These are phyloP conservation scores for Acanthacorydalis orientalis DNA, from an alignment of 2,888 invertebrate species.

Conservation along the genomic window DNA sequence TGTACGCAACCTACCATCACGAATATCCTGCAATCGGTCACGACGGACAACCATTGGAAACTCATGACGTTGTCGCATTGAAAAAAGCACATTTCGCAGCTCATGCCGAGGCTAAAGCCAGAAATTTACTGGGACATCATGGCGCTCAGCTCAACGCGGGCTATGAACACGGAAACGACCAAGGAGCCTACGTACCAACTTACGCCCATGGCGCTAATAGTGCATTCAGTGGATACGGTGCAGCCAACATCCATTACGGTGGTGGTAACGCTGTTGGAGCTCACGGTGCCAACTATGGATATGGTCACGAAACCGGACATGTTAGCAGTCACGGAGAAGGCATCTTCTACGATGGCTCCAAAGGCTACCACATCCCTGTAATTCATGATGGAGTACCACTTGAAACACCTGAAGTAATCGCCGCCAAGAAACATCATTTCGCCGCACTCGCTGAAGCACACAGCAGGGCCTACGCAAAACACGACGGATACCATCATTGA, in stretches of 20 bases:
- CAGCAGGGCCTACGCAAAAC: not conserved
- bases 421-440: constrained; percentile 6
- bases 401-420: constrained; percentile 9
- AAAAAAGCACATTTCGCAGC: constrained; percentile 7
- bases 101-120: constrained; percentile 2
- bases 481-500: too few relatives aligned
- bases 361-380: constrained; percentile 23
- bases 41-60: constrained; percentile 6
- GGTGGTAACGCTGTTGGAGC: not conserved
- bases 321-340: constrained; percentile 18
- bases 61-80: constrained; percentile 5
- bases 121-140: too few relatives aligned
- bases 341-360: too few relatives aligned
- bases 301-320: not conserved
- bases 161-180: not conserved
- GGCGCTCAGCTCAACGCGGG: too few relatives aligned
- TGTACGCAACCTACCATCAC: not conserved
- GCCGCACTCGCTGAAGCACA: constrained; percentile 7
- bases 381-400: constrained; percentile 14
- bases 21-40: constrained; percentile 1
- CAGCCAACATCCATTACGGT: not conserved
- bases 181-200: not conserved
- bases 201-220: constrained; percentile 10
- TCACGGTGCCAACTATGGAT: not conserved
- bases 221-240: constrained; percentile 11